Conservation (phyloP, 2,797 vertebrate genomes). For the Syncerus caffer region DNA sequence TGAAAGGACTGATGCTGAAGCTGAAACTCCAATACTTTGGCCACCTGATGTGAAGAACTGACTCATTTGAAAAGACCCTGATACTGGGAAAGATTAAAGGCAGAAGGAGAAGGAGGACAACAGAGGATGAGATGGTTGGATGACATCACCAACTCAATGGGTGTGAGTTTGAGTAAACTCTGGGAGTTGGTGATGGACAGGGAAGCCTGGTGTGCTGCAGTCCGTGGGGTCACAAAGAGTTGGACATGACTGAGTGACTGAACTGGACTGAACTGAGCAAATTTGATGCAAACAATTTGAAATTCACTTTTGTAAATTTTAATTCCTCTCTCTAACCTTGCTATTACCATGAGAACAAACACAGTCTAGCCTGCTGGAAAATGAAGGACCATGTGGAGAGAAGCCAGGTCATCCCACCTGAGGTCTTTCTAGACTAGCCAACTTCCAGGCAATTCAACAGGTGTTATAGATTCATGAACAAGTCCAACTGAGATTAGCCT, state of each 20-base stretch:
- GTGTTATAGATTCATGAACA: neutral
- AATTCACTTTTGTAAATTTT: neutral
- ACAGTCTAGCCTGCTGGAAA: neutral
- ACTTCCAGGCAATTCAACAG: neutral
- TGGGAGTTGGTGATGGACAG: neutral
- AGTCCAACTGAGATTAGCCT: neutral
- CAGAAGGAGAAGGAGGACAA: neutral
- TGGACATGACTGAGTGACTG: neutral
- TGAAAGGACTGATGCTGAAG: neutral
- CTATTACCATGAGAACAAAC: neutral
- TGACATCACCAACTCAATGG: neutral
- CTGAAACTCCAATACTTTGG: neutral
- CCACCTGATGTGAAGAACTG: neutral
- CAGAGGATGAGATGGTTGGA: neutral
- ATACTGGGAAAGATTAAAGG: neutral
- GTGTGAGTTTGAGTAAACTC: neutral
- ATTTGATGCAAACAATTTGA: neutral
- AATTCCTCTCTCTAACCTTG: neutral
- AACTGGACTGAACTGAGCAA: neutral
- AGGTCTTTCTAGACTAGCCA: neutral
- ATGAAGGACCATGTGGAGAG: neutral
- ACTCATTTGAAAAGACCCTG: neutral
- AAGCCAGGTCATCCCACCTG: neutral
- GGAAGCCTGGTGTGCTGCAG: rapidly evolving
- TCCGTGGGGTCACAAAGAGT: neutral